phyloP scores from a whole-genome alignment of 2,113 vertebrate genomes.

The Motacilla alba region DNA sequence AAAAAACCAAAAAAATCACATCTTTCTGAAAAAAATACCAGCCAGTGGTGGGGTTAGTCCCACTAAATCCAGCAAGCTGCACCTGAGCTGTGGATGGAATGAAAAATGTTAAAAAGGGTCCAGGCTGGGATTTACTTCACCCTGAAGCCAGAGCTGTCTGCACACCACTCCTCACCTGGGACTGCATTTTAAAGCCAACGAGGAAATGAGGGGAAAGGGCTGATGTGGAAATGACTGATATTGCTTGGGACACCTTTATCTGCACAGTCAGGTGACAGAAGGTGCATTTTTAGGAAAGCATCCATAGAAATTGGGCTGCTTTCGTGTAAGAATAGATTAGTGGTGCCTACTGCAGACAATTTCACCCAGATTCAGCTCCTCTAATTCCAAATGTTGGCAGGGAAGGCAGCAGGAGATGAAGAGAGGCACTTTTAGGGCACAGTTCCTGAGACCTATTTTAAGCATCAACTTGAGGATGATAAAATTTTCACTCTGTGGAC shows the following conservation, averaged over 20 bases:
- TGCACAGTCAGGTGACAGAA: not conserved
- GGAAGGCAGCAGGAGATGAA: not conserved
- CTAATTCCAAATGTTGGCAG: not conserved
- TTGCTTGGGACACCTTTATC: not conserved
- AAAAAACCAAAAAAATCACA: not conserved
- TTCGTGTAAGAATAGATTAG: not conserved
- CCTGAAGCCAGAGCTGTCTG: not conserved
- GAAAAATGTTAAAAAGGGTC: not conserved
- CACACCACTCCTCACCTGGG: not conserved
- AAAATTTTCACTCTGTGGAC: not conserved
- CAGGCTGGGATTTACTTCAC: not conserved
- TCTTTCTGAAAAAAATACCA: not conserved
- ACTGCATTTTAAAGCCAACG: not conserved
- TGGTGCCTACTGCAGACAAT: not conserved
- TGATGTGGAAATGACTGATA: not conserved
- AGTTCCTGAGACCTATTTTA: not conserved
- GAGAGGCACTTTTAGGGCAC: not conserved
- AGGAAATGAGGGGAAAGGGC: not conserved
- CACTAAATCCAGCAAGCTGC: not conserved
- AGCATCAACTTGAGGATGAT: not conserved
- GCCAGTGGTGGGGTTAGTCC: not conserved
- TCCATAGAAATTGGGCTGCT: not conserved
- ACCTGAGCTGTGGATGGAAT: not conserved
- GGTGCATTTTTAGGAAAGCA: not conserved
- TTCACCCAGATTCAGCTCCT: not conserved